These are phyloP conservation scores for Eonycteris spelaea DNA, from an alignment of 2,113 vertebrate genomes.

Conservation along the genomic window DNA sequence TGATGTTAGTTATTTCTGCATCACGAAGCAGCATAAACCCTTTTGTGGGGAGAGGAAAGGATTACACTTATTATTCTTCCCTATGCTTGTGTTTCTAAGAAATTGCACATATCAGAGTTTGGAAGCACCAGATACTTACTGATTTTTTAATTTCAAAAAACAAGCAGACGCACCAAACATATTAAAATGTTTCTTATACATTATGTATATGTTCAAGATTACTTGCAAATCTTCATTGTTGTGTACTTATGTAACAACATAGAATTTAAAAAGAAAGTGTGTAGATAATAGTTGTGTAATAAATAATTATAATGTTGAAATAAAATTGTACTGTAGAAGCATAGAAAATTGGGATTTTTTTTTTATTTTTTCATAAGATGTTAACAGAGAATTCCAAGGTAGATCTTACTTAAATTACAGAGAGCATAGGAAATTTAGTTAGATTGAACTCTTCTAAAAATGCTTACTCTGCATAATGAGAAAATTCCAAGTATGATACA, in stretches of 20 bases:
- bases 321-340: background rate
- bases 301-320: background rate
- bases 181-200: background rate
- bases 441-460: background rate
- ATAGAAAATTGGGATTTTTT: background rate
- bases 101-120: background rate
- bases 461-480: background rate
- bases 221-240: background rate
- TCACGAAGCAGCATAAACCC: background rate
- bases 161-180: background rate
- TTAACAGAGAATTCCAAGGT: background rate
- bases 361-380: background rate
- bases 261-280: background rate
- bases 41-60: background rate
- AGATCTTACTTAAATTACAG: background rate
- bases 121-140: background rate
- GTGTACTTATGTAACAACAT: background rate
- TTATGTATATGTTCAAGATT: background rate
- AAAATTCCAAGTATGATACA: background rate
- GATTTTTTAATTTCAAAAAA: background rate
- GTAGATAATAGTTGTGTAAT: background rate
- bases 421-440: background rate
- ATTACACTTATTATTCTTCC: background rate
- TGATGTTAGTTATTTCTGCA: background rate
- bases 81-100: background rate